Conservation (phyloP, 2,113 vertebrate genomes). For the Thunnus maccoyii region DNA sequence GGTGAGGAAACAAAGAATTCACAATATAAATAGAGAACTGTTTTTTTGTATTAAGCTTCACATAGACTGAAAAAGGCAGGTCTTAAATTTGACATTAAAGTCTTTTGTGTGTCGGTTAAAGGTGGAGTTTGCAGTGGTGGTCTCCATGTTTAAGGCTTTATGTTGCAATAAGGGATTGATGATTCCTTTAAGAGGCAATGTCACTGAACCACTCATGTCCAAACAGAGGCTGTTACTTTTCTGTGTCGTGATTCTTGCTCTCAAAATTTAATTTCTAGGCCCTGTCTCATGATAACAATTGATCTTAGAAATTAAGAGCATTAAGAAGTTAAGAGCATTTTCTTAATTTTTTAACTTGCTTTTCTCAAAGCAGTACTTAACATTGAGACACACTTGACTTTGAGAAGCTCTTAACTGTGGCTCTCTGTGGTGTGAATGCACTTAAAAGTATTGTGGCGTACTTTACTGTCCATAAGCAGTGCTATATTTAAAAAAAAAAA, state of each 20-base stretch:
- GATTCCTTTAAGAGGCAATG: slow-evolving; percentile 11
- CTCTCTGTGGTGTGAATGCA: not conserved
- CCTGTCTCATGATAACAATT: not conserved
- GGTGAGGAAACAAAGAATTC: slow-evolving; percentile 12
- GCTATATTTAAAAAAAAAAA: no score
- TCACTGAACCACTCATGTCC: not conserved
- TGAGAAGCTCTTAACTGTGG: not conserved
- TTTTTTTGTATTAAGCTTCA: not conserved
- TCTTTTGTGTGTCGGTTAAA: slow-evolving; percentile 18
- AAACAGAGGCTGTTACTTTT: not conserved
- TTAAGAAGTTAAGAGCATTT: not conserved
- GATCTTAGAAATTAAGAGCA: not conserved
- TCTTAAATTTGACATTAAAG: slow-evolving; percentile 20
- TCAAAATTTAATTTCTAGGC: not conserved
- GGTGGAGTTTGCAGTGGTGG: not conserved
- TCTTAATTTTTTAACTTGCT: not conserved
- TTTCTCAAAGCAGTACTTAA: not conserved
- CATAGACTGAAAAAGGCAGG: slow-evolving; percentile 6
- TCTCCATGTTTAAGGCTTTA: slow-evolving; percentile 3
- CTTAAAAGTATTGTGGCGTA: not conserved
- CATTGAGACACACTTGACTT: no score
- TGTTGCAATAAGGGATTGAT: slow-evolving; percentile 33
- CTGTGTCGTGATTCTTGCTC: not conserved
- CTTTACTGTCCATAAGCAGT: no score
- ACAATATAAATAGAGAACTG: slow-evolving; percentile 3